Base-by-base conservation (phyloP, 2,797 vertebrate genomes). In the Menidia menidia region DNA sequence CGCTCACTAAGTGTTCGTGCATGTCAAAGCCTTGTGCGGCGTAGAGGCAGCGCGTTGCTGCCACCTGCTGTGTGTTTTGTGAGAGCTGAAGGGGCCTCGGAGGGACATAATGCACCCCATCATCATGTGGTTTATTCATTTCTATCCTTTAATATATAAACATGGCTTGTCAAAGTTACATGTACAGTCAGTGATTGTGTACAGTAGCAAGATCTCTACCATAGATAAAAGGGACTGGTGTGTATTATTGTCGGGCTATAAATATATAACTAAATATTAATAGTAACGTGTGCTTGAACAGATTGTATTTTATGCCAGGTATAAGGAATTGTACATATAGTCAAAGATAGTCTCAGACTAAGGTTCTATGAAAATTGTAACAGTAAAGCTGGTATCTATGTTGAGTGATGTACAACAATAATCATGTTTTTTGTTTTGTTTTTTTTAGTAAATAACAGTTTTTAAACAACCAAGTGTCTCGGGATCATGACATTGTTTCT, bases 41-140 rank as follows among this genome's bases (percentile, higher is more conserved):
- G 60, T 15, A 32, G 8, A 64, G 60, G 8, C 55, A 35, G 84
- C 43, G 64, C 51, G 13, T 56, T 88, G 88, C 91, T 92, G 89
- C 92, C 92, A 70, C 77, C 93, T 94, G 73, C 76, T 89, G 91
- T 50, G 42, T 45, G 67, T 75, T 75, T 58, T 39, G 42, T 61
- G 42, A 42, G 73, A 19, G 30, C 68, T 60, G 15, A 71, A 60
- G 9, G 50, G 42, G 68, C 4, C 64, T 16, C 30, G 58, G 66
- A 53, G 18, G 57, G 6, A 3, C 14, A 64, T 63, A 0, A 6
- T 56, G 47, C 56, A 8, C 48, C 25, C 25, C 25, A 25, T 25
- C 25, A 25, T 59, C 15, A 43, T 33, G 16, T 61, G 3, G 32
- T 42, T 39, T 56, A 1, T 14, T 66, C 57, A 18, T 2, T 44